Base-by-base conservation (phyloP, 2,113 vertebrate species). In the Dicrurus megarhynchus region DNA sequence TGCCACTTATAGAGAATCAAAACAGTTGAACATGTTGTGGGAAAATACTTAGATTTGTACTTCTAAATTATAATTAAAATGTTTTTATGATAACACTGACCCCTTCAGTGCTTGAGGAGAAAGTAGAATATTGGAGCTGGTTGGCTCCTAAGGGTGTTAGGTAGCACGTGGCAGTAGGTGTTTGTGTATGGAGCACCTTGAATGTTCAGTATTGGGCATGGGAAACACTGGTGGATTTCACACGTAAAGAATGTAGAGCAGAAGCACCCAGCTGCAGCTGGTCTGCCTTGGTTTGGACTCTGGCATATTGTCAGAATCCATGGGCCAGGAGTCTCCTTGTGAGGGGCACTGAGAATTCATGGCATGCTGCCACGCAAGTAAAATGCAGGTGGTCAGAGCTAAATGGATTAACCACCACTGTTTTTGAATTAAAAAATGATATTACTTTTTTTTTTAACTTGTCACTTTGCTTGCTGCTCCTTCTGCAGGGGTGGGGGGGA, bases 401-500 rank as follows among this genome's bases (percentile, higher is more conserved):
- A 74, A 65, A 69, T 52, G 41, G 42, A 57, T 88, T 69, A 83
- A 42, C 26, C 23, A 55, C 19, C 37, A 27, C 44, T 76, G 8
- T 8, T 86, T 79, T 35, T 80, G 19, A 86, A 49, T 47, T 0
- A 42, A 59, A 81, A 87, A 50, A 35, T 11, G 9, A 6, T 56
- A 11, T 71, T 61, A 3, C 5, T n/a, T 11, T 15, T 81, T 65
- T 57, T 42, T 32, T n/a, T 39, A 55, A 63, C 18, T 18, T 47
- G n/a, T 37, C 33, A 11, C 28, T 63, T 71, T 76, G 44, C 23
- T 81, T 87, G 33, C 35, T 57, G 24, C 26, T 7, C 1, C 7
- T 73, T 82, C 57, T 68, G 30, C 67, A 6, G 3, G 4, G 9
- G 2, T 0, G 2, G 4, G 21, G 10, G 3, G 1, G 50, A 15